phyloP scores from a whole-genome alignment of 2,888 invertebrate species.

The Halictus ligatus region DNA sequence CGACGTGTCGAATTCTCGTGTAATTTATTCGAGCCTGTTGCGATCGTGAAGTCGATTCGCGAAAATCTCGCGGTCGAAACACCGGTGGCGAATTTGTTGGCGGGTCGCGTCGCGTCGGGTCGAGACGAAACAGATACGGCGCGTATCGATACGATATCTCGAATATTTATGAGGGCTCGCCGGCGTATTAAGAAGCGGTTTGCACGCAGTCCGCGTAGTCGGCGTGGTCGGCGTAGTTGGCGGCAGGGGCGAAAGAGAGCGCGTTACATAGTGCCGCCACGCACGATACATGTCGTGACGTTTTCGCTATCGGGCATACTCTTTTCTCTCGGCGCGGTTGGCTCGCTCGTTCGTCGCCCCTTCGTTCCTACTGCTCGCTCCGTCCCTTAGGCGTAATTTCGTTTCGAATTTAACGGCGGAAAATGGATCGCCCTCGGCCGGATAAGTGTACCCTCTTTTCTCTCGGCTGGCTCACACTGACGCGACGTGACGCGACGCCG shows the following conservation, averaged over 20 bases:
- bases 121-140: slow-evolving; percentile 4
- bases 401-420: slow-evolving; percentile 60
- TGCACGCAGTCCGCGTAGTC: slow-evolving; percentile 53
- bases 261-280: slow-evolving; percentile 77
- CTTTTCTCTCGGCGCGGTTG: not conserved
- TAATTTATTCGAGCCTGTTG: not conserved
- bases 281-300: slow-evolving; percentile 82
- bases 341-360: not conserved
- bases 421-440: slow-evolving; percentile 74
- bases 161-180: slow-evolving; percentile 73
- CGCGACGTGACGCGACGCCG: not conserved
- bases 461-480: not conserved
- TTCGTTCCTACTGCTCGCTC: not conserved
- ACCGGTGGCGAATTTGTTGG: too few species aligned
- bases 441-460: slow-evolving; percentile 62
- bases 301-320: slow-evolving; percentile 37
- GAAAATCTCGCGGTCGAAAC: not conserved
- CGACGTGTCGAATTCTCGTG: not conserved
- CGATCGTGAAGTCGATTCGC: not conserved
- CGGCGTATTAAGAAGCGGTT: slow-evolving; percentile 46
- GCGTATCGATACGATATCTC: slow-evolving; percentile 66
- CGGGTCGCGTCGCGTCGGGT: not conserved
- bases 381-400: slow-evolving; percentile 20
- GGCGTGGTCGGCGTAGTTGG: slow-evolving; percentile 35
- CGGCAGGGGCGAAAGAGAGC: slow-evolving; percentile 62